phyloP scores from a whole-genome alignment of 2,888 invertebrate species.

The Philaethria dido region DNA sequence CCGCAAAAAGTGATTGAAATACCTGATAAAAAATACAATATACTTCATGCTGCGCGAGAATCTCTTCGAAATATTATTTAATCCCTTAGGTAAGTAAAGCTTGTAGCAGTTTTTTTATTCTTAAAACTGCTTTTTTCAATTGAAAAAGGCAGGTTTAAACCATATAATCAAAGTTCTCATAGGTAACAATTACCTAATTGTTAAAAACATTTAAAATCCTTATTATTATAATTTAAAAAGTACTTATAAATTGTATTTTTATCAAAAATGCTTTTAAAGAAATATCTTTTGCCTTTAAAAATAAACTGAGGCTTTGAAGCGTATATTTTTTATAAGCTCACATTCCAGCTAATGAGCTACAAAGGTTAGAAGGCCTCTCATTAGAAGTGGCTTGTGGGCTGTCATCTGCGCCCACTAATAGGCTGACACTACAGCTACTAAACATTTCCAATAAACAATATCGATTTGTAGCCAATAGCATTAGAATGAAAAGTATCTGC shows the following conservation, averaged over 20 bases:
- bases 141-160: too few relatives aligned
- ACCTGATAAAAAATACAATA: too few relatives aligned
- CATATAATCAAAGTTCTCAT: too few relatives aligned
- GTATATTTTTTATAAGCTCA: conserved; percentile 38
- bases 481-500: conserved; percentile 13
- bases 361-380: conserved; percentile 46
- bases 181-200: too few relatives aligned
- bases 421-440: conserved; percentile 46
- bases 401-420: conserved; percentile 46
- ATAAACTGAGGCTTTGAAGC: conserved; percentile 35
- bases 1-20: too few relatives aligned
- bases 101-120: too few relatives aligned
- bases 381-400: conserved; percentile 43
- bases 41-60: too few relatives aligned
- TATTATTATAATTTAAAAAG: too few relatives aligned
- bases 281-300: conserved; percentile 24
- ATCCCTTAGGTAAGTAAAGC: too few relatives aligned
- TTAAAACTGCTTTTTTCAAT: too few relatives aligned
- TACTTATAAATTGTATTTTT: background rate
- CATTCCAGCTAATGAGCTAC: conserved; percentile 47
- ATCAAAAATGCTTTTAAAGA: conserved; percentile 6
- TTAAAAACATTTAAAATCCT: too few relatives aligned
- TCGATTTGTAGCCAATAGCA: conserved; percentile 36
- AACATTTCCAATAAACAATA: conserved; percentile 45
- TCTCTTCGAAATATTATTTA: too few relatives aligned